These are phyloP conservation scores for Xanthorhoe spadicearia DNA, from an alignment of 2,888 invertebrate genomes.

Conservation along the genomic window DNA sequence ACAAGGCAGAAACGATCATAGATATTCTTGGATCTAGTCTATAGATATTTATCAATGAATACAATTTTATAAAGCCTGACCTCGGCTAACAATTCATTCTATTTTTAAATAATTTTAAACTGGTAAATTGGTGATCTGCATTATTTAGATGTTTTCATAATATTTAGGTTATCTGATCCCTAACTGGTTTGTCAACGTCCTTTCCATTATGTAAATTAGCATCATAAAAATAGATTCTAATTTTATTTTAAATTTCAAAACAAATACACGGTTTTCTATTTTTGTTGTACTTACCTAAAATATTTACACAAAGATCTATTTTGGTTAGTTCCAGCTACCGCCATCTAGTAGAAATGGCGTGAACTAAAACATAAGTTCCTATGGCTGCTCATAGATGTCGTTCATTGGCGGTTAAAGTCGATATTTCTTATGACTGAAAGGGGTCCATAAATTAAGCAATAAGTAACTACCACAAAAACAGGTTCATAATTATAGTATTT, in stretches of 20 bases:
- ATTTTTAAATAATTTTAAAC: constrained; percentile 18
- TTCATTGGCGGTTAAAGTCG: constrained; percentile 26
- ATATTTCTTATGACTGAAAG: constrained; percentile 23
- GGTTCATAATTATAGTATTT: constrained; percentile 32
- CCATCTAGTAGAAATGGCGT: constrained; percentile 55
- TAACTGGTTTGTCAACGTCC: constrained; percentile 16
- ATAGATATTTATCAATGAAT: too few relatives aligned
- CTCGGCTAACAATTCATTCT: constrained; percentile 13
- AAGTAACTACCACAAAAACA: constrained; percentile 36
- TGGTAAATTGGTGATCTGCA: constrained; percentile 4
- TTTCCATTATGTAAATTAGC: constrained; percentile 7
- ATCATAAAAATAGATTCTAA: neutral
- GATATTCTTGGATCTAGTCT: too few relatives aligned
- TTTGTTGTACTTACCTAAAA: neutral
- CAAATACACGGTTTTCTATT: too few relatives aligned
- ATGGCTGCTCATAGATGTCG: constrained; percentile 62
- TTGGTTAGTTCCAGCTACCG: constrained; percentile 37
- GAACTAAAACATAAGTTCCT: constrained; percentile 55
- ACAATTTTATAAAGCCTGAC: too few relatives aligned
- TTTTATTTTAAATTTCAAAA: constrained; percentile 5
- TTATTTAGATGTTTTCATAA: neutral
- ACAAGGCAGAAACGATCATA: too few relatives aligned
- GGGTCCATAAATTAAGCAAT: constrained; percentile 55
- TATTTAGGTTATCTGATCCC: neutral
- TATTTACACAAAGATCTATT: neutral